phyloP scores from a whole-genome alignment of 2,888 invertebrate species.

The Apamea crenata region DNA sequence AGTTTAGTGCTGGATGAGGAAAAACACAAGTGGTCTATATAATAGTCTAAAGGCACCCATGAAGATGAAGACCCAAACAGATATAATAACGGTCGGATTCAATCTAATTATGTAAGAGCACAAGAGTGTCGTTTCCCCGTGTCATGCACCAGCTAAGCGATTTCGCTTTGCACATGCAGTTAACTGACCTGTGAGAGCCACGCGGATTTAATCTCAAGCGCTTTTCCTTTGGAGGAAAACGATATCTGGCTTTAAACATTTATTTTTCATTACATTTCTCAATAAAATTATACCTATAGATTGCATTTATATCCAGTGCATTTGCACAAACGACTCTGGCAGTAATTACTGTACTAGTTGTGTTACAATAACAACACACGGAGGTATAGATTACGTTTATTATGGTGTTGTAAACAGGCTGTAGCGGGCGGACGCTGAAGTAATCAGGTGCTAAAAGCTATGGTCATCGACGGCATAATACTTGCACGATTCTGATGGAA shows the following conservation, averaged over 20 bases:
- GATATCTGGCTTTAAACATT: background rate
- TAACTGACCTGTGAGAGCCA: background rate
- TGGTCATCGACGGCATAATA: background rate
- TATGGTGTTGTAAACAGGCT: constrained; percentile 35
- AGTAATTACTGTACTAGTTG: background rate
- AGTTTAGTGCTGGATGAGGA: background rate
- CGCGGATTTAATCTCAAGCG: background rate
- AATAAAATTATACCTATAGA: background rate
- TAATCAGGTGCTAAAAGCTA: constrained; percentile 44
- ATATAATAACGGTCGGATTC: too few species aligned
- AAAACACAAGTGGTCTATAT: background rate
- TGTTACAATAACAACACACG: constrained; percentile 32
- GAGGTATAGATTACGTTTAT: constrained; percentile 19
- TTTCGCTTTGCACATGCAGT: background rate
- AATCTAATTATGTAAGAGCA: background rate
- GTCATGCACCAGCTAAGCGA: too few species aligned
- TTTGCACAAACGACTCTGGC: background rate
- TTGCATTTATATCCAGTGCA: too few species aligned
- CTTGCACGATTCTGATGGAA: background rate
- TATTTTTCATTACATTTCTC: background rate
- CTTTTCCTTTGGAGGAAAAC: background rate
- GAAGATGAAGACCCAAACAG: background rate
- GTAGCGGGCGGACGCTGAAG: constrained; percentile 18
- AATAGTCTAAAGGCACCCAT: background rate
- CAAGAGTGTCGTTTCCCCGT: background rate